phyloP scores from a whole-genome alignment of 2,888 invertebrate species.

The Trissonchulus sp. region DNA sequence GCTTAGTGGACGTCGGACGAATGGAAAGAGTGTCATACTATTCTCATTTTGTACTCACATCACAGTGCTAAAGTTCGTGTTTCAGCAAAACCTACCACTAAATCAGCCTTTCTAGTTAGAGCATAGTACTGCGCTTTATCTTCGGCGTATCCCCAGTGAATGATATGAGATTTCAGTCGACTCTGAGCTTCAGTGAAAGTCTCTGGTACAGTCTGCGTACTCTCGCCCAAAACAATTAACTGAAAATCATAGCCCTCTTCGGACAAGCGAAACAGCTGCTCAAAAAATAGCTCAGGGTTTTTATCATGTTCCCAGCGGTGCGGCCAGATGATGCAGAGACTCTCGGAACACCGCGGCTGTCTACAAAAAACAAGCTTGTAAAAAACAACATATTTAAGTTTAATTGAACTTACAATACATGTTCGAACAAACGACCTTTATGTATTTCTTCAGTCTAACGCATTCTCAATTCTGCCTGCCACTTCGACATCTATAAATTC shows the following conservation, averaged over 20 bases:
- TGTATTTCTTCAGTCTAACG: too few species aligned
- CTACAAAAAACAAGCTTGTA: too few species aligned
- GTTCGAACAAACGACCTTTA: too few species aligned
- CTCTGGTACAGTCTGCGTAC: neutral
- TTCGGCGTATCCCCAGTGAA: conserved; percentile 20
- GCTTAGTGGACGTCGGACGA: too few species aligned
- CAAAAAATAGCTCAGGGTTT: conserved; percentile 27
- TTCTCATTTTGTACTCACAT: too few species aligned
- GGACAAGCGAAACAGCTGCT: neutral
- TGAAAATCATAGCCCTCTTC: neutral
- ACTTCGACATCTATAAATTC: too few species aligned
- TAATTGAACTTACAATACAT: too few species aligned
- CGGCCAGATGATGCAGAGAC: conserved; percentile 66
- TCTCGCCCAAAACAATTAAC: conserved; percentile 11
- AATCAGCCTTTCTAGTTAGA: neutral
- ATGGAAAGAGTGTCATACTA: too few species aligned
- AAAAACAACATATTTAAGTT: too few species aligned
- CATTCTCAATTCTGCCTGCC: too few species aligned
- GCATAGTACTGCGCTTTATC: neutral
- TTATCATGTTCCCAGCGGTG: conserved; percentile 61
- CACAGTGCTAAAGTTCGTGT: too few species aligned
- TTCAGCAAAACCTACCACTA: neutral
- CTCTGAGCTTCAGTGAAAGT: neutral
- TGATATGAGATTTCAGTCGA: neutral
- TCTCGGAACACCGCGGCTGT: too few species aligned